Evolutionary conservation across 2,113 vertebrate genomes (phyloP).

Genomic region (Promerops cafer): DNA sequence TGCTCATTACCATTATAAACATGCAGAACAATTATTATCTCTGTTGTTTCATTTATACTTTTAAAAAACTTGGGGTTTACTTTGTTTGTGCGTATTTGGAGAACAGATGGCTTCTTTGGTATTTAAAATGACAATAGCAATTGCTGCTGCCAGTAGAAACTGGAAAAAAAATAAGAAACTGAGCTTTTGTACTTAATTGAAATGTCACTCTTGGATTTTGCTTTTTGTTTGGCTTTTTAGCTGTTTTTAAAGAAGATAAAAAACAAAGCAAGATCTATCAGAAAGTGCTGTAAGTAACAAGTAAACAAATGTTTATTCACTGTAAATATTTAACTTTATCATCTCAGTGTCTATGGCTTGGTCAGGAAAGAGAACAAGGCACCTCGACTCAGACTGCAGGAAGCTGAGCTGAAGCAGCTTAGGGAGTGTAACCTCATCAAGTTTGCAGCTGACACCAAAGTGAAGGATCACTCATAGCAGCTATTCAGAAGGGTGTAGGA

Average conservation of each 20-base stretch:
- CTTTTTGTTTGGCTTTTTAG: background rate
- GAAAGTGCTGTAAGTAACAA: background rate
- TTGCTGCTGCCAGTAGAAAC: background rate
- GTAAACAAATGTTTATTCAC: background rate
- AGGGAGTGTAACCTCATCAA: background rate
- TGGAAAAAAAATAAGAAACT: background rate
- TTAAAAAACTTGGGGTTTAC: background rate
- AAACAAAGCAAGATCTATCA: background rate
- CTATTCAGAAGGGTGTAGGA: background rate
- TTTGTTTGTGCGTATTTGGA: background rate
- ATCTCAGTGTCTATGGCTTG: background rate
- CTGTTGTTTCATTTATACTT: background rate
- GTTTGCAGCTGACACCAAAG: background rate
- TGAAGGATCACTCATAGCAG: background rate
- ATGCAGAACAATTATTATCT: background rate
- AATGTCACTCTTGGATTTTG: background rate
- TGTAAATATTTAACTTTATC: background rate
- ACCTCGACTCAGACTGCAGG: background rate
- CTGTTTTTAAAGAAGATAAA: background rate
- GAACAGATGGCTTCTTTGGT: conserved; percentile 46
- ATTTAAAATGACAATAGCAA: conserved; percentile 11
- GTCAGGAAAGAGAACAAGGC: background rate
- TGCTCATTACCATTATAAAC: background rate
- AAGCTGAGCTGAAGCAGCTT: background rate
- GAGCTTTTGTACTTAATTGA: background rate